phyloP scores from a whole-genome alignment of 1,140 invertebrate species.

The Elymnias hypermnestra region DNA sequence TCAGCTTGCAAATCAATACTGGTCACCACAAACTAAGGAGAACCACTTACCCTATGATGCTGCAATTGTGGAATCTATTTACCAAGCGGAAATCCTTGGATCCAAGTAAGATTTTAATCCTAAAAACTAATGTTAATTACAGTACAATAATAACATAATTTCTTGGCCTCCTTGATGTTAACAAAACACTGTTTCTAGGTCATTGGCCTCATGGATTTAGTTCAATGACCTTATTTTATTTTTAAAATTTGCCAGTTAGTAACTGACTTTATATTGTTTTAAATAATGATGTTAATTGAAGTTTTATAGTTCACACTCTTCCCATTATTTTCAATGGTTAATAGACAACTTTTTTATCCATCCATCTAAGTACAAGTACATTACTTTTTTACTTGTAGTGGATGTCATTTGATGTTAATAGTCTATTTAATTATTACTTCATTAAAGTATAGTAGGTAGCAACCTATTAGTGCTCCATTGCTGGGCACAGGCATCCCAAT shows the following conservation, averaged over 20 bases:
- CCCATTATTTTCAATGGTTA: neutral
- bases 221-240: conserved; percentile 51
- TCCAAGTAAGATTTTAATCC: conserved; percentile 75
- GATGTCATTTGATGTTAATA: too few relatives aligned
- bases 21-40: conserved; percentile 87
- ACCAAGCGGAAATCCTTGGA: conserved; percentile 86
- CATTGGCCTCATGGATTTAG: conserved; percentile 56
- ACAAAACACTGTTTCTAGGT: conserved; percentile 52
- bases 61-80: conserved; percentile 88
- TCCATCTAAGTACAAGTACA: neutral
- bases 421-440: too few relatives aligned
- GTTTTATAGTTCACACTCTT: too few relatives aligned
- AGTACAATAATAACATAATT: conserved; percentile 11
- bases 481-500: too few relatives aligned
- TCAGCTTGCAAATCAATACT: conserved; percentile 91
- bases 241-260: conserved; percentile 39
- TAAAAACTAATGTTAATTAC: conserved; percentile 22
- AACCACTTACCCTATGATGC: conserved; percentile 84
- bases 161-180: conserved; percentile 55
- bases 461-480: too few relatives aligned
- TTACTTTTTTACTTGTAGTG: too few relatives aligned
- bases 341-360: neutral
- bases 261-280: too few relatives aligned
- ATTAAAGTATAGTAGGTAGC: too few relatives aligned
- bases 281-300: too few relatives aligned